Evolutionary conservation across 1,140 invertebrate genomes (phyloP).

Genomic region (Drosophila lacertosa): DNA sequence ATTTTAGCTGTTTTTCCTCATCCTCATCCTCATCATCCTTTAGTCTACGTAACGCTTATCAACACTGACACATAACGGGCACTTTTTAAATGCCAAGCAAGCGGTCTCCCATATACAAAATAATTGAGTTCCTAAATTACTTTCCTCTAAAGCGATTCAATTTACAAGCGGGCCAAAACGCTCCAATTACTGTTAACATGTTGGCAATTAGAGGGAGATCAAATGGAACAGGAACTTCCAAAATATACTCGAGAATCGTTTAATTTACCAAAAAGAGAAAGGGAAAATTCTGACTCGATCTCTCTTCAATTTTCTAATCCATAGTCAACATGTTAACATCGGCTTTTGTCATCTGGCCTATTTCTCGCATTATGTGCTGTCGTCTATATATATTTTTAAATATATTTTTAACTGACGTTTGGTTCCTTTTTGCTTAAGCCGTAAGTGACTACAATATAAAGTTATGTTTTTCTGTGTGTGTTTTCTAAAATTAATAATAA

Average conservation of each 20-base stretch:
- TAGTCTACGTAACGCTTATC: conserved; percentile 48
- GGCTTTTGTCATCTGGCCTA: conserved; percentile 3
- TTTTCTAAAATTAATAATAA: conserved; percentile 67
- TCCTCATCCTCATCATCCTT: conserved; percentile 20
- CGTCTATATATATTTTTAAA: too few species aligned
- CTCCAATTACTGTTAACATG: conserved; percentile 7
- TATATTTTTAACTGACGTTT: conserved; percentile 39
- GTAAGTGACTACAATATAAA: conserved; percentile 47
- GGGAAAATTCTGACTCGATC: background rate
- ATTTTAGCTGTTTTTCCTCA: background rate
- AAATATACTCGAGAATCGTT: background rate
- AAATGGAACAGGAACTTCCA: background rate
- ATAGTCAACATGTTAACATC: conserved; percentile 24
- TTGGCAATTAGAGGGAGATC: conserved; percentile 4
- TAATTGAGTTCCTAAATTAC: conserved; percentile 33
- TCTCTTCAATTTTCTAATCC: too few species aligned
- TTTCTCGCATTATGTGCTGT: conserved; percentile 18
- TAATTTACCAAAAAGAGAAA: conserved; percentile 3
- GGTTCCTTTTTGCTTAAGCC: conserved; percentile 74
- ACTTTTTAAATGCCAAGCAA: conserved; percentile 46
- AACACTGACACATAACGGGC: conserved; percentile 50
- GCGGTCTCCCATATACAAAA: conserved; percentile 31
- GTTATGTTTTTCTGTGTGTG: conserved; percentile 29
- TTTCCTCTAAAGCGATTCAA: conserved; percentile 40
- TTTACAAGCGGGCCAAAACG: conserved; percentile 52